Percentiles rank a stretch among this genome's conserved stretches.
phyloP scores from a whole-genome alignment of 1,140 invertebrate genomes.

The Hypothenemus hampei region DNA sequence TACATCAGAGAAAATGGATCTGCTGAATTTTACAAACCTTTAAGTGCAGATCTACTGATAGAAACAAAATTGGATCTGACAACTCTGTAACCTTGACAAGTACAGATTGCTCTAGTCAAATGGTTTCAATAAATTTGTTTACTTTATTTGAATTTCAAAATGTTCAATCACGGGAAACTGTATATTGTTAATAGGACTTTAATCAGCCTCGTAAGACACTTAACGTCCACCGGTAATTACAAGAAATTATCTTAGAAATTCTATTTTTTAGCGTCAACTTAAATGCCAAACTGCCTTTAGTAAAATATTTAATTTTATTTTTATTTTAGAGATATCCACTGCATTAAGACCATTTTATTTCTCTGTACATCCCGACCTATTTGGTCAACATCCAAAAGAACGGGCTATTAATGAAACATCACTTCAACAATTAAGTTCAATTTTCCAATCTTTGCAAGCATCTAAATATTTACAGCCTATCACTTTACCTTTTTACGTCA shows the following conservation, averaged over 20 bases:
- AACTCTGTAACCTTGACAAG: too few relatives aligned
- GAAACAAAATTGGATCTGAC: too few relatives aligned
- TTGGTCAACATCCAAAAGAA: slow-evolving; percentile 85
- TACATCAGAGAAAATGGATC: too few relatives aligned
- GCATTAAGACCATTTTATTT: slow-evolving; percentile 92
- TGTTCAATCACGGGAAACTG: slow-evolving; percentile 6
- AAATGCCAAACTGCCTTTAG: background rate
- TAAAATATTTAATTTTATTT: background rate
- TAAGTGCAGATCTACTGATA: too few relatives aligned
- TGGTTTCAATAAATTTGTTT: too few relatives aligned
- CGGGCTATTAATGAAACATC: slow-evolving; percentile 88
- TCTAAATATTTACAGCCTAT: slow-evolving; percentile 54
- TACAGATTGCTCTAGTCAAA: too few relatives aligned
- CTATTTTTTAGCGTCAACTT: background rate
- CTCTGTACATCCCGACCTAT: slow-evolving; percentile 90
- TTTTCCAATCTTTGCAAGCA: slow-evolving; percentile 69
- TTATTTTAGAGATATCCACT: slow-evolving; percentile 67
- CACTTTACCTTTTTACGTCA: slow-evolving; percentile 69
- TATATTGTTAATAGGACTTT: slow-evolving; percentile 5
- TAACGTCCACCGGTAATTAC: slow-evolving; percentile 14
- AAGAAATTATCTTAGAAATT: background rate
- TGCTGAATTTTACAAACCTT: too few relatives aligned
- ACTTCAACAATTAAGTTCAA: slow-evolving; percentile 78
- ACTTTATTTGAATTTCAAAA: too few relatives aligned
- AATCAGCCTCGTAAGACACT: background rate